Evolutionary conservation across 1,140 invertebrate genomes (phyloP), one percentile per base, ranked within the genome.

Genomic region (Carposina sasakii): DNA sequence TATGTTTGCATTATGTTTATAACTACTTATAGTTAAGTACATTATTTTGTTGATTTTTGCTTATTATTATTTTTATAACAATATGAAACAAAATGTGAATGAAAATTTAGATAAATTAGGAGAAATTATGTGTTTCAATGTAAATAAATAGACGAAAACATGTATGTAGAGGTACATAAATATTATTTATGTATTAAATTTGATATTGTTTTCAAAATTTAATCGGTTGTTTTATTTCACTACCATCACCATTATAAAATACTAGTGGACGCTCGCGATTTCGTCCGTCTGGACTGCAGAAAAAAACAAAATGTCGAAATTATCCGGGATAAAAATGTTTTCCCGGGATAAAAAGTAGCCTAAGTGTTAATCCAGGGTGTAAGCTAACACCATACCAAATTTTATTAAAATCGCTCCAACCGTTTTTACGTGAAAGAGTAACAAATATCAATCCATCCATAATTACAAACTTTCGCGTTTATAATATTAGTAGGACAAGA

Each of bases 151-250:
- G 76, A 74, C 64, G 68, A 79, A 78, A 79, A 76, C 75, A 69
- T 82, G 75, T 81, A 77, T 81, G 79, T 81, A 79, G 79, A 67
- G 65, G 64, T 81, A 83, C 79, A 81, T 83, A 83, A 83, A 81
- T 76, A 48, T 74, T 83, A 81, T 83, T 83, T 83, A 83, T 83
- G 79, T 83, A 83, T 81, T 83, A 79, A 79, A 83, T 83, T 83
- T 83, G 79, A 83, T 83, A 83, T 83, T 83, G 76, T 83, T 83
- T 83, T 83, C 71, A 77, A 81, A 83, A 83, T 79, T 81, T 64
- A 59, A 71, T 61, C 60, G 52, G 62, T 58, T 70, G 71, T 81
- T 72, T 83, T 68, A 73, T 70, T 81, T 64, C 13, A 1, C 39
- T n/a, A n/a, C 28, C 22, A 43, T 46, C n/a, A 34, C 39, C 31